These are phyloP conservation scores for Drosophila serrata DNA, from an alignment of 1,140 invertebrate species.

Conservation along the genomic window DNA sequence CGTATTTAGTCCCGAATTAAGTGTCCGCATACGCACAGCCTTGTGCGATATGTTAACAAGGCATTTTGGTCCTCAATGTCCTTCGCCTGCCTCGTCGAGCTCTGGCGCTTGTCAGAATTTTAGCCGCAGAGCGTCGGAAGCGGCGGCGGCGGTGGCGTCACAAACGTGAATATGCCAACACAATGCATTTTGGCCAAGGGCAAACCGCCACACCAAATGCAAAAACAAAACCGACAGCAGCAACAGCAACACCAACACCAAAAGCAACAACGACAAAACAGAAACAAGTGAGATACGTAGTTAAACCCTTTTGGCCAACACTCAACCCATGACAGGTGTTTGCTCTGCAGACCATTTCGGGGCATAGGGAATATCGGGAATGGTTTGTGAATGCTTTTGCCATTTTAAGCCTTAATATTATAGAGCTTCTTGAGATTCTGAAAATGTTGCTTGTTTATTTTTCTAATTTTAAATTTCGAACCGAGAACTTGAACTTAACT, in stretches of 20 bases:
- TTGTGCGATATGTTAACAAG: slow-evolving; percentile 51
- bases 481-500: too few relatives aligned
- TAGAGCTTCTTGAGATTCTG: neutral
- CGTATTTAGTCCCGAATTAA: slow-evolving; percentile 33
- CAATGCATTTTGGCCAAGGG: slow-evolving; percentile 81
- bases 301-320: slow-evolving; percentile 76
- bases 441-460: neutral
- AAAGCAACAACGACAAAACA: slow-evolving; percentile 40
- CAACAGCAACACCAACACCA: slow-evolving; percentile 40
- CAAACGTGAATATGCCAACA: slow-evolving; percentile 53
- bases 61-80: slow-evolving; percentile 54
- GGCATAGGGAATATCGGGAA: neutral
- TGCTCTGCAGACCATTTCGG: slow-evolving; percentile 38
- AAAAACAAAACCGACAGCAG: slow-evolving; percentile 36
- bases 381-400: neutral
- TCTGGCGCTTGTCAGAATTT: slow-evolving; percentile 77
- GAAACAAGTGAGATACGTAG: slow-evolving; percentile 76
- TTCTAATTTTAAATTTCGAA: too few relatives aligned
- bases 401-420: neutral
- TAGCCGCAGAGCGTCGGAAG: slow-evolving; percentile 63
- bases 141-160: slow-evolving; percentile 7
- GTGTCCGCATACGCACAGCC: slow-evolving; percentile 42
- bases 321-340: slow-evolving; percentile 75
- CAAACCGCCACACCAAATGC: slow-evolving; percentile 59
- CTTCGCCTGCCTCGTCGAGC: slow-evolving; percentile 38